Evolutionary conservation across 1,140 invertebrate species (phyloP), one percentile per base, ranked within the genome.

Genomic region (Bombus haemorrhoidalis): DNA sequence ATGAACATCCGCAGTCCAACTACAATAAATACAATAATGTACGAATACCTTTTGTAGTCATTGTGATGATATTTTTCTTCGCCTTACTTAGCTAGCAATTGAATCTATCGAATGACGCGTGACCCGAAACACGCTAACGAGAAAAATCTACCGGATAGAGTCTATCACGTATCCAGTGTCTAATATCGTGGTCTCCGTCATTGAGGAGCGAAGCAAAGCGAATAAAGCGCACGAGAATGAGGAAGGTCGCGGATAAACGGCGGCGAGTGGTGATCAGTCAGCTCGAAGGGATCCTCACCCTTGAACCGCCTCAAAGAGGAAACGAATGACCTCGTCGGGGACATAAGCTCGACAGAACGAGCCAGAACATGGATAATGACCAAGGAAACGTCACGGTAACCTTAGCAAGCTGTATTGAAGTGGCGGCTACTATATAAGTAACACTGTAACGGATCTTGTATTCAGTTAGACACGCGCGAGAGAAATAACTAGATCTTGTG

Each of bases 401-500:
- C 75, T 87, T 85, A 87, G 84, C 64, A n/a, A 39, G 41, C 34
- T 62, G 59, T 84, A 68, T 47, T 9, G 73, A 66, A 74, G 78
- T 71, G 41, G 18, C 43, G 10, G 13, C 47, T 25, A 12, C 74
- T 90, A 90, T 93, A 94, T 92, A 94, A 93, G 92, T 91, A 86
- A 92, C 87, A 92, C 90, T 86, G 86, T 91, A 81, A 83, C 86
- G 89, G 81, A 91, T 87, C 86, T 88, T 72, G 85, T 86, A 91
- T 91, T 94, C 93, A 92, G 93, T 94, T 92, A 91, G 80, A 92
- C 66, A 87, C 87, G 85, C 83, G 90, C 86, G 68, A 81, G 73
- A 80, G 81, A 68, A 81, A 86, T 80, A 87, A 85, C 87, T 88
- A 91, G 75, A 87, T 85, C 72, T 32, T 75, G 75, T 9, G 18